These are phyloP conservation scores for Sebastes diploproa DNA, from an alignment of 2,797 vertebrate species.

Conservation along the genomic window DNA sequence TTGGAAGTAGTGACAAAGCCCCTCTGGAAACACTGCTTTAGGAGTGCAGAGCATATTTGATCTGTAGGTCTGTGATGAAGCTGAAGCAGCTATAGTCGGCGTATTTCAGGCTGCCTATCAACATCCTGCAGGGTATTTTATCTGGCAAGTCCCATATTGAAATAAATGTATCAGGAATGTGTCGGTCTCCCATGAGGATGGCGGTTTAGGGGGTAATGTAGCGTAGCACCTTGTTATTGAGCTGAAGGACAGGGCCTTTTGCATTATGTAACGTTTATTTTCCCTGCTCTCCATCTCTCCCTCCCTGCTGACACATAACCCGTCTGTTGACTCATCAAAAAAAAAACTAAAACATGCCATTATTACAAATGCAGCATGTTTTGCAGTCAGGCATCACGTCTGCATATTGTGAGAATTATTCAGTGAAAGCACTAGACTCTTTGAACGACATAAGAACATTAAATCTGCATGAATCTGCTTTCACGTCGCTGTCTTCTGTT, in stretches of 20 bases:
- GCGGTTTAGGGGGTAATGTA: conserved; percentile 83
- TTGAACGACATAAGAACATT: not conserved
- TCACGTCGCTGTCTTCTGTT: not conserved
- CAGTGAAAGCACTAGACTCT: not conserved
- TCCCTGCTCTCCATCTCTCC: conserved; percentile 8
- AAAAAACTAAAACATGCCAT: not conserved
- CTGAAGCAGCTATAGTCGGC: conserved; percentile 13
- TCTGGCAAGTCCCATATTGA: conserved; percentile 72
- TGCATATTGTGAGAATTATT: conserved; percentile 2
- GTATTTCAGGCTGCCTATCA: conserved; percentile 52
- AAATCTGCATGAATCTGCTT: conserved; percentile 10
- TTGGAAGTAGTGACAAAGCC: not conserved
- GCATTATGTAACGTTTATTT: conserved; percentile 80
- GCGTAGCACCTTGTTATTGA: conserved; percentile 82
- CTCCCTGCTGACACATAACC: conserved; percentile 16
- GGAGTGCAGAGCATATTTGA: conserved; percentile 9
- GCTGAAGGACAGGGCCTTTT: conserved; percentile 79
- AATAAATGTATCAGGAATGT: conserved; percentile 83
- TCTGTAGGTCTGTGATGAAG: conserved; percentile 28
- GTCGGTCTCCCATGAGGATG: conserved; percentile 71
- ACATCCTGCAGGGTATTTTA: conserved; percentile 64
- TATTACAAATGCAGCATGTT: conserved; percentile 10
- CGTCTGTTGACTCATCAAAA: conserved; percentile 53
- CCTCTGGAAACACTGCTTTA: conserved; percentile 2
- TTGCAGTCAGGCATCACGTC: not conserved